Evolutionary conservation across 2,113 vertebrate species (phyloP).

Genomic region (Emydura subglobosa): DNA sequence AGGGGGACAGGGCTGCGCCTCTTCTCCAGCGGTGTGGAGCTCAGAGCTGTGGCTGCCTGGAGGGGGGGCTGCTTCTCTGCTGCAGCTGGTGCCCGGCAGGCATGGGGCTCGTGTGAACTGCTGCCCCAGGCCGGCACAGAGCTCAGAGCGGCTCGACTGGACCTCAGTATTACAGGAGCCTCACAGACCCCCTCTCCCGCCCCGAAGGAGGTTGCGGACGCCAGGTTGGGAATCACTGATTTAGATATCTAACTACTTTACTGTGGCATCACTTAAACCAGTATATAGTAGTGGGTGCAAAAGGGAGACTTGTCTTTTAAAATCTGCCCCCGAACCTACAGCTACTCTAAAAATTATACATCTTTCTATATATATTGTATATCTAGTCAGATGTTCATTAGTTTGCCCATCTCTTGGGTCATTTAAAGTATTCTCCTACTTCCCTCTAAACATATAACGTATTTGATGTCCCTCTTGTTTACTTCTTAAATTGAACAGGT

Average conservation of each 20-base stretch:
- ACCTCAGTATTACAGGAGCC: no score
- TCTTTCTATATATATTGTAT: background rate
- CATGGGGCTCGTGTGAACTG: no score
- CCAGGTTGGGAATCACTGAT: background rate
- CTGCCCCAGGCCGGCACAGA: no score
- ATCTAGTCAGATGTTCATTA: conserved; percentile 27
- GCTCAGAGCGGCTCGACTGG: no score
- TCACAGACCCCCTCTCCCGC: no score
- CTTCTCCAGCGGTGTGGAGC: no score
- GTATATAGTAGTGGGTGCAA: background rate
- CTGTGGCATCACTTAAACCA: conserved; percentile 40
- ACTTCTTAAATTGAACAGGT: background rate
- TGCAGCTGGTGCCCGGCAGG: no score
- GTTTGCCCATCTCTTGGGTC: background rate
- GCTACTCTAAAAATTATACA: background rate
- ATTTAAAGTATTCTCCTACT: background rate
- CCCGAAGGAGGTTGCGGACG: no score
- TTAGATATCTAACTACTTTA: conserved; percentile 54
- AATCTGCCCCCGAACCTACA: background rate
- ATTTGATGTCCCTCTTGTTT: background rate
- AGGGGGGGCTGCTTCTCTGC: no score
- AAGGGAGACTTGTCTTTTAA: background rate
- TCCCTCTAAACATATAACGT: conserved; percentile 5
- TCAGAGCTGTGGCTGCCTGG: no score
- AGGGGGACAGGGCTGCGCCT: no score